Evolutionary conservation across 92 coral and sea anemone species (phyloP).

Genomic region (Pocillopora meandrina): DNA sequence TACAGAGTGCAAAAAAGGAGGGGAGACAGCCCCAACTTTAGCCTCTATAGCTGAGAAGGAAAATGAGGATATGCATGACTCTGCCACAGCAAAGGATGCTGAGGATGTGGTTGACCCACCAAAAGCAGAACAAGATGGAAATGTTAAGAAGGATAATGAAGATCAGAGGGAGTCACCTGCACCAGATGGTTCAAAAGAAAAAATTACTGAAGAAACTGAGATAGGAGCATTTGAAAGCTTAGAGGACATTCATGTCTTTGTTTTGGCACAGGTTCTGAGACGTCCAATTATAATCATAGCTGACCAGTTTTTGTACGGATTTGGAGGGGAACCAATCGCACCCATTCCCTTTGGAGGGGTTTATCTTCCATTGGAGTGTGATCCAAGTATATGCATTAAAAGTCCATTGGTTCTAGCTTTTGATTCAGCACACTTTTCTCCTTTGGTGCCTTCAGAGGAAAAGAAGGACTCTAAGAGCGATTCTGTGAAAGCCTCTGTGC

Average conservation of each 20-base stretch:
- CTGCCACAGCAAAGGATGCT: constrained; percentile 5
- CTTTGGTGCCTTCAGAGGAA: constrained; percentile 76
- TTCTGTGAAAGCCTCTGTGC: constrained; percentile 52
- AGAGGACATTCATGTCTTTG: constrained; percentile 95
- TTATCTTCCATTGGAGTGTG: constrained; percentile 88
- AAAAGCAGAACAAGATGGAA: neutral
- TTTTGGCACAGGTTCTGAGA: constrained; percentile 87
- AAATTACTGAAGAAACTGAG: constrained; percentile 7
- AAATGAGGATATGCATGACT: constrained; percentile 19
- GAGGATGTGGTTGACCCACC: neutral
- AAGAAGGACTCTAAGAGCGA: constrained; percentile 42
- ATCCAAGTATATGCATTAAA: constrained; percentile 73
- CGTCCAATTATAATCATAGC: constrained; percentile 91
- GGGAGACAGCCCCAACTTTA: constrained; percentile 33
- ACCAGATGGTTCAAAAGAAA: constrained; percentile 20
- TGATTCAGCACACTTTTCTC: constrained; percentile 94
- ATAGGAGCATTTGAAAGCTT: constrained; percentile 93
- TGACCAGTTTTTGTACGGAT: constrained; percentile 81
- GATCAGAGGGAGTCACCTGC: neutral
- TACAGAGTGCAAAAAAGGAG: constrained; percentile 24
- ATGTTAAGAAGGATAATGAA: neutral
- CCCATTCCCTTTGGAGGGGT: constrained; percentile 99
- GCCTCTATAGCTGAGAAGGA: constrained; percentile 58
- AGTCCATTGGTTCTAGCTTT: constrained; percentile 84
- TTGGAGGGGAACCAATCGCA: constrained; percentile 90